Percentiles rank a stretch among this genome's conserved stretches.
Evolutionary conservation across 1,140 invertebrate genomes (phyloP).

Genomic region (Camponotus floridanus): DNA sequence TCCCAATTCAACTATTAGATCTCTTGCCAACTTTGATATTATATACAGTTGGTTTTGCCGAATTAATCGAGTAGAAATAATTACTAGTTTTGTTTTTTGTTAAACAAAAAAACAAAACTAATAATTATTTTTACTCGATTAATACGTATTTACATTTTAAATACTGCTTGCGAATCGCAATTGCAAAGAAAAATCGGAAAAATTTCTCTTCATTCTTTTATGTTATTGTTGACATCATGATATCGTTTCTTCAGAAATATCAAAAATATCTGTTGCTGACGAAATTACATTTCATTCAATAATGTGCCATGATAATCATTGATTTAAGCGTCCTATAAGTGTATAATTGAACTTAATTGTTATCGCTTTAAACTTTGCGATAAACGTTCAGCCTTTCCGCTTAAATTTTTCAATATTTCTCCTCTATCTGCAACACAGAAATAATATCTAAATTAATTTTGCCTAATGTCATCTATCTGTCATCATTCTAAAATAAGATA

Average conservation of each 20-base stretch:
- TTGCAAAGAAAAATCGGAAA: not conserved
- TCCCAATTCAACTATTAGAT: not conserved
- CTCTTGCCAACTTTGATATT: not conserved
- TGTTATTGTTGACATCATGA: not conserved
- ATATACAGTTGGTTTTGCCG: not conserved
- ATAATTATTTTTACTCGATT: not conserved
- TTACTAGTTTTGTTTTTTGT: no score
- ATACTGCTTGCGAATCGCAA: not conserved
- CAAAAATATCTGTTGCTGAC: not conserved
- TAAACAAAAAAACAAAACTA: not conserved
- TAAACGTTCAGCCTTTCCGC: not conserved
- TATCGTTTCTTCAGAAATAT: not conserved
- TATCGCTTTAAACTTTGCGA: slow-evolving; percentile 39
- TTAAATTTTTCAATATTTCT: not conserved
- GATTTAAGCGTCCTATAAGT: slow-evolving; percentile 50
- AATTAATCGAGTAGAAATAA: no score
- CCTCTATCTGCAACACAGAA: not conserved
- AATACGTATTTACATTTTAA: not conserved
- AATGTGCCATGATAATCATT: slow-evolving; percentile 8
- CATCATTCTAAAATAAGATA: slow-evolving; percentile 4
- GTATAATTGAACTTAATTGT: slow-evolving; percentile 19
- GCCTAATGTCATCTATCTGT: not conserved
- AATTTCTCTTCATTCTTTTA: not conserved
- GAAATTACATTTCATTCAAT: slow-evolving; percentile 22
- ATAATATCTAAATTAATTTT: not conserved